These are phyloP conservation scores for Sporophila hypoxantha DNA, from an alignment of 2,113 vertebrate genomes.

Conservation along the genomic window DNA sequence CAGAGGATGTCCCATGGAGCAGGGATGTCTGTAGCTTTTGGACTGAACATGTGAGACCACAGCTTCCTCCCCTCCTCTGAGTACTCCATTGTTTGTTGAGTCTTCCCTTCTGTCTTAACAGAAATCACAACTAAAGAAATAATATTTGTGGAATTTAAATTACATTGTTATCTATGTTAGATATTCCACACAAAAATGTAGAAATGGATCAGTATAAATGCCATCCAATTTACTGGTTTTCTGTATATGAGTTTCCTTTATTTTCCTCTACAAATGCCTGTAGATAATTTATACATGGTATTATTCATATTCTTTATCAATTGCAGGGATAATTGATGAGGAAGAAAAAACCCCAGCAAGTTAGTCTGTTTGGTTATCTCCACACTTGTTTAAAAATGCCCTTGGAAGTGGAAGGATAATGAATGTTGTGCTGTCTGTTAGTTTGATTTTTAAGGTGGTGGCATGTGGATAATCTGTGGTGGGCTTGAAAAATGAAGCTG, in stretches of 20 bases:
- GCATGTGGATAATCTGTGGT: background rate
- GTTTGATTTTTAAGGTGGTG: background rate
- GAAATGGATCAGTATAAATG: background rate
- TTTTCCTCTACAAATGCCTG: background rate
- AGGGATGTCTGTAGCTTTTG: background rate
- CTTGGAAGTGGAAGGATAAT: background rate
- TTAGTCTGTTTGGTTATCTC: background rate
- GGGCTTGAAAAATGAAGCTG: slow-evolving; percentile 1
- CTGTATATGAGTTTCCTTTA: background rate
- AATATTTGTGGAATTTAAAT: background rate
- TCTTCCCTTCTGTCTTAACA: background rate
- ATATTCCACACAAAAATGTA: background rate
- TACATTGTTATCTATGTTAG: background rate
- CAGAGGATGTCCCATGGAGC: background rate
- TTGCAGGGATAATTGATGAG: background rate
- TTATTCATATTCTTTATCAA: background rate
- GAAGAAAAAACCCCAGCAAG: background rate
- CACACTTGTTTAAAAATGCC: background rate
- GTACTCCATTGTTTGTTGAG: background rate
- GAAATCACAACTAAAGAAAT: background rate
- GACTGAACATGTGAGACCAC: background rate
- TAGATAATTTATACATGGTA: background rate
- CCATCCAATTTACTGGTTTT: background rate
- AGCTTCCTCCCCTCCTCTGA: background rate
- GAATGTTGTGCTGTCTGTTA: background rate